Evolutionary conservation across 2,888 invertebrate species (phyloP).

Genomic region (Ophion obscuratus): DNA sequence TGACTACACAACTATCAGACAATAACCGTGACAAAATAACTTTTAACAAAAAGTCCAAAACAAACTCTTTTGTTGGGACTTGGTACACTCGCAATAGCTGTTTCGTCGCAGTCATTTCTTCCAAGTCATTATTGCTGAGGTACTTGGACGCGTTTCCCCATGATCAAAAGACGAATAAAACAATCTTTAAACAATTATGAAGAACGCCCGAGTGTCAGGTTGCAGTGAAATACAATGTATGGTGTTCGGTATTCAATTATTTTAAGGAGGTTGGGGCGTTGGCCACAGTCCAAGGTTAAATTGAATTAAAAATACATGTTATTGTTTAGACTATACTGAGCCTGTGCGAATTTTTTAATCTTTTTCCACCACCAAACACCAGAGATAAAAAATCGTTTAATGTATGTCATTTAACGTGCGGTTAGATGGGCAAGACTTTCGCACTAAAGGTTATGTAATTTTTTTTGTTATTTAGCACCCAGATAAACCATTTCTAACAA

Average conservation of each 20-base stretch:
- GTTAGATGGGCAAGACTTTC: no score
- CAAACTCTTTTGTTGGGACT: neutral
- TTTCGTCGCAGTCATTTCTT: neutral
- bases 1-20: neutral
- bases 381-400: no score
- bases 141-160: neutral
- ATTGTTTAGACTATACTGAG: no score
- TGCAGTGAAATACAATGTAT: neutral
- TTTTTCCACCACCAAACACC: no score
- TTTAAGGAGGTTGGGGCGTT: no score
- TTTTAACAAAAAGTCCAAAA: neutral
- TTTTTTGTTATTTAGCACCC: no score
- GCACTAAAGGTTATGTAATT: no score
- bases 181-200: neutral
- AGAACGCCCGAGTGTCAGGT: neutral
- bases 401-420: no score
- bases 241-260: neutral
- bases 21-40: neutral
- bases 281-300: no score
- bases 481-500: no score
- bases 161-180: neutral
- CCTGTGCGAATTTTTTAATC: no score
- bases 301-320: no score
- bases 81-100: neutral
- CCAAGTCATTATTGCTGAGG: neutral